phyloP scores from a whole-genome alignment of 1,140 invertebrate species.

The Linepithema humile region DNA sequence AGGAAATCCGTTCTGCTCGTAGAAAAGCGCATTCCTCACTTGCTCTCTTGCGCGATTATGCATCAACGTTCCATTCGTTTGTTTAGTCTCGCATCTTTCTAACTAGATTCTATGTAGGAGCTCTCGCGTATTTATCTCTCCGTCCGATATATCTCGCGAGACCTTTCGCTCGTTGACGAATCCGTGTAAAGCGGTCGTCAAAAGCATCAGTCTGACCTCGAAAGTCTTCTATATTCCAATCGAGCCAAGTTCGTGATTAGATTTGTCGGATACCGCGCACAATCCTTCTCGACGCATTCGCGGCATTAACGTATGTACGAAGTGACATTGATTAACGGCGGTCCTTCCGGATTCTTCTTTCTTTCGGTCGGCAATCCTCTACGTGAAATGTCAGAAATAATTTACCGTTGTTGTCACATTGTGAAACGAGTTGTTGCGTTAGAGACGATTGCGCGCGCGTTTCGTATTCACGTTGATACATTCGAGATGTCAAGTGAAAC shows the following conservation, averaged over 20 bases:
- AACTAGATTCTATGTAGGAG: neutral
- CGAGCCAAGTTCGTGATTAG: conserved; percentile 70
- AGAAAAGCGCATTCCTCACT: conserved; percentile 46
- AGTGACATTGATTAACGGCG: conserved; percentile 68
- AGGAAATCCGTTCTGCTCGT: conserved; percentile 21
- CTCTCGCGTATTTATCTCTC: conserved; percentile 32
- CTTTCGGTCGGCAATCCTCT: conserved; percentile 17
- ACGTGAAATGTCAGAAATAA: conserved; percentile 59
- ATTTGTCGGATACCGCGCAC: conserved; percentile 60
- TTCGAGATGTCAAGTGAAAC: neutral
- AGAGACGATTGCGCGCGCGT: neutral
- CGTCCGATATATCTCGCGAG: conserved; percentile 23
- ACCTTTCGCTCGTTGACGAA: conserved; percentile 36
- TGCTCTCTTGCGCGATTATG: conserved; percentile 41
- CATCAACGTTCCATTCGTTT: conserved; percentile 48
- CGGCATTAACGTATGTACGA: conserved; percentile 45
- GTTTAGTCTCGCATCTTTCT: conserved; percentile 9
- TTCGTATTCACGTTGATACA: neutral
- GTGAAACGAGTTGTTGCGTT: neutral
- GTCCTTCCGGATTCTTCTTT: conserved; percentile 52
- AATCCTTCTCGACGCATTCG: conserved; percentile 58
- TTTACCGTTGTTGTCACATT: conserved; percentile 47
- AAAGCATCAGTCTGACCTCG: conserved; percentile 47
- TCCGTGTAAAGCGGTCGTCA: conserved; percentile 39
- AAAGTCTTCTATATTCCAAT: conserved; percentile 66